These are phyloP conservation scores for Lepeophtheirus nordmannii DNA, from an alignment of 2,888 invertebrate genomes.

Conservation along the genomic window DNA sequence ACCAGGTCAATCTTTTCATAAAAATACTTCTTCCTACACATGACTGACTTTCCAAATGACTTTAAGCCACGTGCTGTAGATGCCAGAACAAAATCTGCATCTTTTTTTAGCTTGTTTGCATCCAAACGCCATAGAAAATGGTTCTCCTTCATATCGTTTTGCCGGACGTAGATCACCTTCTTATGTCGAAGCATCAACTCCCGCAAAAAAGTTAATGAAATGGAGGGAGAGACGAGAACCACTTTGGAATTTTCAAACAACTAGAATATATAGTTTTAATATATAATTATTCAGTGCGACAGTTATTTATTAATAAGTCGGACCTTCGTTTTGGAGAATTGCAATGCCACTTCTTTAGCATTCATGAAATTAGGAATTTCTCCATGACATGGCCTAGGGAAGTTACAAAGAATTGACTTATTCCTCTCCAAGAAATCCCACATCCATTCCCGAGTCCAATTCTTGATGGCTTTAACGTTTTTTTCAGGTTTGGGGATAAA, in stretches of 20 bases:
- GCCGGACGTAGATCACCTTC: neutral
- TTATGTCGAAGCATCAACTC: neutral
- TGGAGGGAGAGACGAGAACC: neutral
- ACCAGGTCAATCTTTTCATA: neutral
- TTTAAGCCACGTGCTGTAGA: neutral
- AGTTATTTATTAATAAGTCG: too few species aligned
- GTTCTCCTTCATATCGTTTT: neutral
- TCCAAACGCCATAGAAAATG: neutral
- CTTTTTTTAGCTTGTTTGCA: neutral
- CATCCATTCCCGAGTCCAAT: slow-evolving; percentile 1
- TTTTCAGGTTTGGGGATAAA: neutral
- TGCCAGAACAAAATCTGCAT: neutral
- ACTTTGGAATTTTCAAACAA: neutral
- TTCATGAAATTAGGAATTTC: neutral
- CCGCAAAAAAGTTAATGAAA: neutral
- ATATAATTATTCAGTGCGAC: neutral
- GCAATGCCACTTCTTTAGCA: neutral
- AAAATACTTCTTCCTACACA: neutral
- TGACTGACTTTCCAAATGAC: neutral
- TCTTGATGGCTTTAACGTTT: neutral
- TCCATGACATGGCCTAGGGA: neutral
- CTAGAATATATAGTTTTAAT: neutral
- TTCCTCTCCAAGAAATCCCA: neutral
- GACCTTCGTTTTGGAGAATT: neutral
- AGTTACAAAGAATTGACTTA: neutral